Base-by-base conservation (phyloP, 2,888 invertebrate genomes). In the Rotaria socialis region DNA sequence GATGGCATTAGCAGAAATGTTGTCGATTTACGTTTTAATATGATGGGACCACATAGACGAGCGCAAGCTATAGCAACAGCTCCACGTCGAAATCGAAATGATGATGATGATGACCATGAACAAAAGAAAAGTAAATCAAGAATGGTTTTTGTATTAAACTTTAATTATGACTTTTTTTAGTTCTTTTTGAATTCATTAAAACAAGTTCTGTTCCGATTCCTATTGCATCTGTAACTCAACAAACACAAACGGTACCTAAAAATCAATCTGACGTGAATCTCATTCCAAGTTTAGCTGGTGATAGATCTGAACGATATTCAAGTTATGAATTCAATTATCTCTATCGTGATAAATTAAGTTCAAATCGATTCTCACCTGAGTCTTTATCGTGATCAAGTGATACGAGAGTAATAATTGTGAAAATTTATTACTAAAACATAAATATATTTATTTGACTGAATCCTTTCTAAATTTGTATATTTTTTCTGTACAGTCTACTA, bases 61-160 rank as follows among this genome's bases (percentile, higher is more conserved):
- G 67, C 67, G 1, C 67, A n/a, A 27, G 67, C 67, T 27, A 67
- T 67, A 27, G 67, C 67, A 67, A 67, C 67, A 67, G 67, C 67
- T 11, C 67, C 67, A 67, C 67, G 67, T 27, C 67, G 67, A 67
- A 67, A 67, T 14, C 10, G 67, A 67, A 35, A 67, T 67, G 35
- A 67, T 35, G 27, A 67, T 67, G 35, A 67, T 4, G 67, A 67
- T 16, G 67, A 67, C 2, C 7, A 50, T 50, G 11, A 50, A 8
- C 50, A 67, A 16, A 52, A 52, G 14, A 67, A 35, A 67, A 67
- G 67, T 67, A 67, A 52, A 11, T 52, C 2, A 52, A 52, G 14
- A 16, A 50, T 8, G 11, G 11, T 50, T 50, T 52, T 52, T 16
- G 14, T 14, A 16, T 52, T 52, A 16, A 52, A 3, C n/a, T 24